Conservation (phyloP, 2,797 vertebrate genomes). For the Microctenopoma lineatum region DNA sequence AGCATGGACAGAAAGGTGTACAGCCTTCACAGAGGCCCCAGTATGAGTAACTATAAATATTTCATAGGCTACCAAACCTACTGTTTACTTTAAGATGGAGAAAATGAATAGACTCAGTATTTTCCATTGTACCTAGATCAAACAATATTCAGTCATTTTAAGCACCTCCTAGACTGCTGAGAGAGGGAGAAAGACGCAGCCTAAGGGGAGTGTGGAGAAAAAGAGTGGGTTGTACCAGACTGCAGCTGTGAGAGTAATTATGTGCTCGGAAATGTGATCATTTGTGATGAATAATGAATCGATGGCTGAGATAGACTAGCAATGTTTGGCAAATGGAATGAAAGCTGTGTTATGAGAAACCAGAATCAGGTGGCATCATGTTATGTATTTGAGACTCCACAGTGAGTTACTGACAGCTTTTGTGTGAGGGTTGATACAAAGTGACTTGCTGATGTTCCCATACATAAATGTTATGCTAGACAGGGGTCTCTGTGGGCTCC, state of each 20-base stretch:
- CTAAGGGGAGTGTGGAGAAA: constrained; percentile 40
- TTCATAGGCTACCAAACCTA: constrained; percentile 94
- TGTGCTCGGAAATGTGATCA: constrained; percentile 80
- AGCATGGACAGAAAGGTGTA: constrained; percentile 87
- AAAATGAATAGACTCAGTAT: constrained; percentile 89
- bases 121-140: constrained; percentile 85
- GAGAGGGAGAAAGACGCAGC: constrained; percentile 51
- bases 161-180: constrained; percentile 84
- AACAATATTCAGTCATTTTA: constrained; percentile 95
- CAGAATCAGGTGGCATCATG: constrained; percentile 66
- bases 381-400: constrained; percentile 39
- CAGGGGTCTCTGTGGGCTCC: too few species aligned
- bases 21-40: constrained; percentile 78
- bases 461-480: too few species aligned
- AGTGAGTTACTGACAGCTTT: constrained; percentile 30
- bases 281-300: constrained; percentile 84
- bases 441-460: constrained; percentile 4
- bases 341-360: constrained; percentile 60
- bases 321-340: constrained; percentile 74
- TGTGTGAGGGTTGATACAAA: constrained; percentile 16
- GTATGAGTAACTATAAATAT: constrained; percentile 93
- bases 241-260: constrained; percentile 83
- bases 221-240: constrained; percentile 63
- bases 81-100: constrained; percentile 92
- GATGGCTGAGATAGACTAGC: constrained; percentile 78